These are phyloP conservation scores for Caenorhabditis plicata DNA, from an alignment of 2,888 invertebrate genomes.

Conservation along the genomic window DNA sequence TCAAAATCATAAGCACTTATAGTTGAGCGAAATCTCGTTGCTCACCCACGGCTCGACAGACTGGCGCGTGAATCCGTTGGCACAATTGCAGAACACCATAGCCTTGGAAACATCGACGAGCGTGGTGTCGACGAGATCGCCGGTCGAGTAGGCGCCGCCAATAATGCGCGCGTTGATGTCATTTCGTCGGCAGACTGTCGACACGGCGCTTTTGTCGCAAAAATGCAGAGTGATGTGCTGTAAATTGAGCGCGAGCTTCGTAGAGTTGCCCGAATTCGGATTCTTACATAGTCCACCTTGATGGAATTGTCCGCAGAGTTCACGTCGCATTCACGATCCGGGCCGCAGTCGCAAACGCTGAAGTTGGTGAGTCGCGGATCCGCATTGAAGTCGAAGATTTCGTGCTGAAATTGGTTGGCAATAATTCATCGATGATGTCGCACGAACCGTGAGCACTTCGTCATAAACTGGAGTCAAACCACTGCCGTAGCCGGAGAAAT, in stretches of 20 bases:
- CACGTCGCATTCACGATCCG: conserved; percentile 18
- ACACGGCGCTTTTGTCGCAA: conserved; percentile 12
- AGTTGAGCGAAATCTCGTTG: neutral
- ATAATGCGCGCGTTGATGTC: neutral
- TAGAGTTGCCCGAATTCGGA: neutral
- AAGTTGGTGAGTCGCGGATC: conserved; percentile 15
- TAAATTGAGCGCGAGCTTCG: neutral
- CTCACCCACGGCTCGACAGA: neutral
- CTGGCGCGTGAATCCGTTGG: neutral
- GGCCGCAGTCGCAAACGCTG: conserved; percentile 19
- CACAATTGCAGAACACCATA: conserved; percentile 1
- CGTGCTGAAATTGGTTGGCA: conserved; percentile 19
- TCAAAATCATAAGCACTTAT: neutral
- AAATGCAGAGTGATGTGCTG: conserved; percentile 32
- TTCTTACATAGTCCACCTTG: conserved; percentile 28
- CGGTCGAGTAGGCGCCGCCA: neutral
- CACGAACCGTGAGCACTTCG: conserved; percentile 22
- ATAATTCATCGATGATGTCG: neutral
- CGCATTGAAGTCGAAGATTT: conserved; percentile 27
- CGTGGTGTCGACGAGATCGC: neutral
- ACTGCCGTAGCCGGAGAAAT: conserved; percentile 24
- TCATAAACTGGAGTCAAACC: conserved; percentile 29
- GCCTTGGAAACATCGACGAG: neutral
- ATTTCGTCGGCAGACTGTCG: neutral
- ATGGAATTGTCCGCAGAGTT: conserved; percentile 21